These are phyloP conservation scores for Turritopsis dohrnii DNA, from an alignment of 30 jellyfish, hydroid and myxozoan species.

Conservation along the genomic window DNA sequence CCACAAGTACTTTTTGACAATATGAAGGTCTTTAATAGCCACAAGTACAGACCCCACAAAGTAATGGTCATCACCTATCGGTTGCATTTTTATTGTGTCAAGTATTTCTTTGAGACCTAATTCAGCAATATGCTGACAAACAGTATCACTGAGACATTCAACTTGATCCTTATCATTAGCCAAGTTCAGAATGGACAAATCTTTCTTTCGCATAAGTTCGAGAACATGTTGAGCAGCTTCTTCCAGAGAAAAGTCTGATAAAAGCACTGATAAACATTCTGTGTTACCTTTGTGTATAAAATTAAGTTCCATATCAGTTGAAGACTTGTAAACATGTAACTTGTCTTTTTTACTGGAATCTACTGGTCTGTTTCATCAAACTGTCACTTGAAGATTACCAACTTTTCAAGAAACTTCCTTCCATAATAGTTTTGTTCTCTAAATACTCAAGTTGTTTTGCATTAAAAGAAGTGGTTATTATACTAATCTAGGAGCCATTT, in stretches of 20 bases:
- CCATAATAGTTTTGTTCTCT: no score
- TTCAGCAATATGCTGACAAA: constrained; percentile 10
- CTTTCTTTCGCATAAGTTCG: background rate
- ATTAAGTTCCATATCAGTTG: background rate
- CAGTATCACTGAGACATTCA: background rate
- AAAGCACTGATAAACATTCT: background rate
- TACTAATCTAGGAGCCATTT: no score
- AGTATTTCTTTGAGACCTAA: background rate
- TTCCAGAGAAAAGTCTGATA: background rate
- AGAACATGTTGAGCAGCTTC: constrained; percentile 12
- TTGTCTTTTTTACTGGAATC: background rate
- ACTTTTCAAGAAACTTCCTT: no score
- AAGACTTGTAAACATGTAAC: background rate
- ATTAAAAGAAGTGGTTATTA: no score
- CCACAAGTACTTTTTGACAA: constrained; percentile 7
- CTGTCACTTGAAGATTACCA: no score
- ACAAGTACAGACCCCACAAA: background rate
- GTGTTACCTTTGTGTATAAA: background rate
- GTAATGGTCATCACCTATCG: background rate
- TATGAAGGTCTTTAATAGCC: background rate
- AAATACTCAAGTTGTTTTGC: no score
- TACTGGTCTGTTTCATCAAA: background rate
- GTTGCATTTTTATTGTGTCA: background rate
- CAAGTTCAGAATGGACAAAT: background rate
- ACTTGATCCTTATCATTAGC: background rate